Evolutionary conservation across 2,113 vertebrate species (phyloP).

Genomic region (Aepyceros melampus): DNA sequence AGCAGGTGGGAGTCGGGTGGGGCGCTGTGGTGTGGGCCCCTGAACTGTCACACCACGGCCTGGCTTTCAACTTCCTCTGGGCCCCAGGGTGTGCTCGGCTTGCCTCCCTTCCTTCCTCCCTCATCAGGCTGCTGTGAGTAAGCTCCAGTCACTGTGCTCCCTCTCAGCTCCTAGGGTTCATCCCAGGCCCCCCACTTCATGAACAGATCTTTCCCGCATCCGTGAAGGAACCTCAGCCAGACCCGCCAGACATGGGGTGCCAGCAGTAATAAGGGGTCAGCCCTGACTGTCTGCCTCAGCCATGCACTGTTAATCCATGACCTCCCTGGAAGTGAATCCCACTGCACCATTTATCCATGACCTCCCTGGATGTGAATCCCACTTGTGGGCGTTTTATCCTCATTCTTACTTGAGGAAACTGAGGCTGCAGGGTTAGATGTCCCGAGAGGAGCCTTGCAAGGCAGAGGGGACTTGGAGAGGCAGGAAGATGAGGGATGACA

Average conservation of each 20-base stretch:
- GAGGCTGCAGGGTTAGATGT: not conserved
- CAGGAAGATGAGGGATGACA: no score
- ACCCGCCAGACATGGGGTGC: fast-evolving
- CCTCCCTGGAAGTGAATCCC: fast-evolving
- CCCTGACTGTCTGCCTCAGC: not conserved
- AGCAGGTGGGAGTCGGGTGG: not conserved
- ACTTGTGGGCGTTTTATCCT: not conserved
- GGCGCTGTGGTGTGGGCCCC: not conserved
- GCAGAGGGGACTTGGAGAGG: not conserved
- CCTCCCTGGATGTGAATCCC: not conserved
- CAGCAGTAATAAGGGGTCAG: no score
- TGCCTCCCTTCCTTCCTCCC: conserved; percentile 36
- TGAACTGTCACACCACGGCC: not conserved
- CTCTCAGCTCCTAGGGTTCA: not conserved
- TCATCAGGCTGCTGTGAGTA: not conserved
- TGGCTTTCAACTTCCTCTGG: conserved; percentile 39
- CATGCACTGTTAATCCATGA: not conserved
- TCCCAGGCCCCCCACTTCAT: not conserved
- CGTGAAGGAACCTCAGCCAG: fast-evolving
- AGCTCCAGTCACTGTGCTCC: not conserved
- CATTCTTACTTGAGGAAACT: not conserved
- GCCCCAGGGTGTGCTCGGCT: not conserved
- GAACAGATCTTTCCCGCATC: not conserved
- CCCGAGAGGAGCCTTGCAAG: not conserved
- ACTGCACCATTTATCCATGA: not conserved